Evolutionary conservation across 2,113 vertebrate species (phyloP).

Genomic region (Phaetusa simplex): DNA sequence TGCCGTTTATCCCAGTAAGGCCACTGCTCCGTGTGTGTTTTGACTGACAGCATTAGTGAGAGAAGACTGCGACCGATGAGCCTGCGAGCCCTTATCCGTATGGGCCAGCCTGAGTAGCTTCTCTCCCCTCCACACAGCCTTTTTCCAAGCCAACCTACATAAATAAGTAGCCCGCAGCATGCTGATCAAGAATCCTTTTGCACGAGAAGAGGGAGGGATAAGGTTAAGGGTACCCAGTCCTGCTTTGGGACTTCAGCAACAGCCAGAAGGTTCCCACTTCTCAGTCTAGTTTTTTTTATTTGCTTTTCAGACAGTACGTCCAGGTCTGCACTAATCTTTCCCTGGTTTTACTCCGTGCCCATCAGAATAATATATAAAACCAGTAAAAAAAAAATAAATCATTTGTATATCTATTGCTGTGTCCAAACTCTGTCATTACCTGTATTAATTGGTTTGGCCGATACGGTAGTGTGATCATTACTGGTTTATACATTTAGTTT

Average conservation of each 20-base stretch:
- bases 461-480: fast-evolving
- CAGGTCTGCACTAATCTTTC: background rate
- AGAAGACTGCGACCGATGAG: fast-evolving
- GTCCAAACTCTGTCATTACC: background rate
- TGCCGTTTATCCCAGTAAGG: background rate
- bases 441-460: background rate
- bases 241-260: background rate
- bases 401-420: background rate
- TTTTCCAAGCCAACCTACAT: fast-evolving
- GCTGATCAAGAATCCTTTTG: background rate
- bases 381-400: background rate
- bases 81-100: fast-evolving
- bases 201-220: background rate
- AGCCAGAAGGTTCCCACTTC: background rate
- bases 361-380: fast-evolving
- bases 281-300: background rate
- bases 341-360: background rate
- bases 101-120: fast-evolving
- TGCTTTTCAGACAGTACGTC: fast-evolving
- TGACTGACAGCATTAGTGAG: background rate
- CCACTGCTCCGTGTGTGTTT: background rate
- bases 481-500: background rate
- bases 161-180: fast-evolving
- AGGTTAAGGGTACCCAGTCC: background rate
- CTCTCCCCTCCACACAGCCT: background rate